Conservation (phyloP, 2,113 vertebrate species). For the Deroptyus accipitrinus region DNA sequence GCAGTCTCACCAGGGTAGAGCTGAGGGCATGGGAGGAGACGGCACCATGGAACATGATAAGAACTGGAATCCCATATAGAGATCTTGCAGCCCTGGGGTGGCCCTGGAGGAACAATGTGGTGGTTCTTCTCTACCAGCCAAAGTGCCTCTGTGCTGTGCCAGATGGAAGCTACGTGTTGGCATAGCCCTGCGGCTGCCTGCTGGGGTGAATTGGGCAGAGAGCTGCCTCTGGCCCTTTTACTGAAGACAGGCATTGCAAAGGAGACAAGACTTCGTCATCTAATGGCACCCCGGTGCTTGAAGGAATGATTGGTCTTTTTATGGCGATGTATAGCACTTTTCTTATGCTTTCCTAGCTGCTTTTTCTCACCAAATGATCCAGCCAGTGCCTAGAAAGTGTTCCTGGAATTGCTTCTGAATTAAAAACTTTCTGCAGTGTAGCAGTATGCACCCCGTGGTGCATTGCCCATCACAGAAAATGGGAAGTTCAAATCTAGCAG, state of each 20-base stretch:
- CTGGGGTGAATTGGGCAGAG: not conserved
- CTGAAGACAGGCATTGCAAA: not conserved
- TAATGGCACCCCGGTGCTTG: not conserved
- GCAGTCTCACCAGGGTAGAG: fast-evolving
- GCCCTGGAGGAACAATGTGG: not conserved
- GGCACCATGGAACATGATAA: fast-evolving
- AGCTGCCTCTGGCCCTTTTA: not conserved
- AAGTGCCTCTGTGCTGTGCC: not conserved
- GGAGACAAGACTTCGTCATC: not conserved
- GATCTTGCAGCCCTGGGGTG: not conserved
- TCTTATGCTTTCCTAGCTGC: not conserved
- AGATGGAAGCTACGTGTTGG: fast-evolving
- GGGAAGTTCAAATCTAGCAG: not conserved
- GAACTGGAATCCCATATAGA: not conserved
- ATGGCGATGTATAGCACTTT: not conserved
- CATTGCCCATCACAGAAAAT: not conserved
- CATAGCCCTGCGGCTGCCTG: not conserved
- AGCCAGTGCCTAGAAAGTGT: not conserved
- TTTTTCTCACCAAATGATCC: not conserved
- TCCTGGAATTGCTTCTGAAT: not conserved
- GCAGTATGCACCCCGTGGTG: not conserved
- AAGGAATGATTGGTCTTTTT: not conserved
- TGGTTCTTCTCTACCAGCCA: not conserved
- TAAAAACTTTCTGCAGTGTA: not conserved
- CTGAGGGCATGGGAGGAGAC: not conserved